Percentiles rank a stretch among this genome's conserved stretches.
These are phyloP conservation scores for Andrena bicolor DNA, from an alignment of 2,888 invertebrate species.

Conservation along the genomic window DNA sequence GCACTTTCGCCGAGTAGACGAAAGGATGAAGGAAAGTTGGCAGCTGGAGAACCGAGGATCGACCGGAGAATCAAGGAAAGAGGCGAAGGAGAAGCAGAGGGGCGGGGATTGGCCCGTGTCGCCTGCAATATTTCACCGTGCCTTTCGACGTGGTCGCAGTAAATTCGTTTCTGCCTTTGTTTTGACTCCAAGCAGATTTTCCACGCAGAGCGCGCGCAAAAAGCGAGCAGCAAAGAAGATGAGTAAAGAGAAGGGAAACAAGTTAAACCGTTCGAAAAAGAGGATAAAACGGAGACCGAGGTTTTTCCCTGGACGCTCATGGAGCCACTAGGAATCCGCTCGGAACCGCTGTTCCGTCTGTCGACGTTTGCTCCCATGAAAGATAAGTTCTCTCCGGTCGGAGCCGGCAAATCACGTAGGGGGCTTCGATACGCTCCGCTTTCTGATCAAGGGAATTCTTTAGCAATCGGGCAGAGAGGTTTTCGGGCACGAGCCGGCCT, in stretches of 20 bases:
- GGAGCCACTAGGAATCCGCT: background rate
- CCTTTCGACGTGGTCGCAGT: slow-evolving; percentile 6
- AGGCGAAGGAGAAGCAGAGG: background rate
- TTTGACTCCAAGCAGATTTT: slow-evolving; percentile 10
- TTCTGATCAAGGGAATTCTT: slow-evolving; percentile 36
- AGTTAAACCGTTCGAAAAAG: background rate
- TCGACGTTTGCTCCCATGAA: slow-evolving; percentile 32
- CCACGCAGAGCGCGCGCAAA: background rate
- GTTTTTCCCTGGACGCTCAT: background rate
- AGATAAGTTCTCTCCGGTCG: slow-evolving; percentile 27
- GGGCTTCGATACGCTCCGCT: slow-evolving; percentile 24
- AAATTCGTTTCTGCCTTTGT: slow-evolving; percentile 14
- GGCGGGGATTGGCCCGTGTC: slow-evolving; percentile 27
- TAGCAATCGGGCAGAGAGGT: slow-evolving; percentile 24
- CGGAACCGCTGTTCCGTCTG: slow-evolving; percentile 2
- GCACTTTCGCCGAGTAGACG: slow-evolving; percentile 12
- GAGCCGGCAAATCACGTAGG: slow-evolving; percentile 29
- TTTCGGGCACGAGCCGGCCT: background rate
- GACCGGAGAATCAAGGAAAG: background rate
- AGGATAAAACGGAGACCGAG: background rate
- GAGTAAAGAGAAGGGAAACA: background rate
- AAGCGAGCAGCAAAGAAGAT: background rate
- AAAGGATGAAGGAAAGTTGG: slow-evolving; percentile 1
- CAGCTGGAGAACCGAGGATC: background rate
- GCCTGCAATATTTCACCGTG: slow-evolving; percentile 19